Conservation (phyloP, 2,888 invertebrate species). For the Pocota personata region DNA sequence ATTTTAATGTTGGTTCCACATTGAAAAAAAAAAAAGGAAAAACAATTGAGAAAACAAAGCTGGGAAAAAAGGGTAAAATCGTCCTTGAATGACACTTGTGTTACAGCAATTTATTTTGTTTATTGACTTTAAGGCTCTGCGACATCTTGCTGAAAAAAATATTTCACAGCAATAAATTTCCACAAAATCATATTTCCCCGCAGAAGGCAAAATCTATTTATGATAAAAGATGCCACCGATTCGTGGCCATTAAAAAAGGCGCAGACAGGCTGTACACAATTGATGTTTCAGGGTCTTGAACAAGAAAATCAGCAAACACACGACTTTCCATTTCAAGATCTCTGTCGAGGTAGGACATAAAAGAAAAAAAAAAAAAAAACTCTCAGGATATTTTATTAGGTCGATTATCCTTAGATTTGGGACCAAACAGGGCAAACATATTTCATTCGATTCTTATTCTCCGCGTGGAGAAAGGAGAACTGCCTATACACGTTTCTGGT, state of each 20-base stretch:
- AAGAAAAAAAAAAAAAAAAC: background rate
- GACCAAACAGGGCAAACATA: slow-evolving; percentile 45
- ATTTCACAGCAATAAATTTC: slow-evolving; percentile 62
- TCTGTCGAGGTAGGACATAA: background rate
- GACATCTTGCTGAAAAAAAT: slow-evolving; percentile 60
- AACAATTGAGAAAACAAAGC: slow-evolving; percentile 33
- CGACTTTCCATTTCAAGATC: background rate
- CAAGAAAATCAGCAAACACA: background rate
- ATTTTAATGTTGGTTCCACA: slow-evolving; percentile 48
- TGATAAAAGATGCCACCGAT: slow-evolving; percentile 63
- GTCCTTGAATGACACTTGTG: slow-evolving; percentile 70
- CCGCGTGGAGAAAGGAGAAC: slow-evolving; percentile 4
- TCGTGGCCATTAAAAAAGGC: slow-evolving; percentile 62
- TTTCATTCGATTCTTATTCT: slow-evolving; percentile 46
- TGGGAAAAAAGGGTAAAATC: slow-evolving; percentile 51
- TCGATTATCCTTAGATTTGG: slow-evolving; percentile 71
- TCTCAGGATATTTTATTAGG: slow-evolving; percentile 62
- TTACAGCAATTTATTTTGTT: slow-evolving; percentile 68
- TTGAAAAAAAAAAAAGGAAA: slow-evolving; percentile 18
- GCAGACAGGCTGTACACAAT: slow-evolving; percentile 53
- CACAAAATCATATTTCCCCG: slow-evolving; percentile 59
- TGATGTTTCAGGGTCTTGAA: slow-evolving; percentile 38
- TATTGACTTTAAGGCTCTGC: slow-evolving; percentile 72
- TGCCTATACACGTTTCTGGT: slow-evolving; percentile 10
- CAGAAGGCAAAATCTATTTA: slow-evolving; percentile 52